Conservation (phyloP, 1,140 invertebrate genomes). For the Atta cephalotes region DNA sequence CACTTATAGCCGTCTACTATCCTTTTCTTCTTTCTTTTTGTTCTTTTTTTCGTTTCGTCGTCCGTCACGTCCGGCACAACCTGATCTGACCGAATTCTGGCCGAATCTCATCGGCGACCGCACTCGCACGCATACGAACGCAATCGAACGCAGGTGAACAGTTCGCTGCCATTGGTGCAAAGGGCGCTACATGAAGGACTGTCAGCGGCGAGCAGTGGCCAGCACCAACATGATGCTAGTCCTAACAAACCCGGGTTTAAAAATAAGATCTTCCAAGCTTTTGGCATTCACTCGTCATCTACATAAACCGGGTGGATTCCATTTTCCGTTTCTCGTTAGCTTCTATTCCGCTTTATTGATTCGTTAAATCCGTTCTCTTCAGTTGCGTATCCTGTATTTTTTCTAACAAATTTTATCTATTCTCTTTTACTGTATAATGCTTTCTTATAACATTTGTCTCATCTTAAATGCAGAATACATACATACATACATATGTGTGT, state of each 20-base stretch:
- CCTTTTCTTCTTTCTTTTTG: conserved; percentile 85
- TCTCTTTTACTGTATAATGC: not conserved
- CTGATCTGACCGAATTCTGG: conserved; percentile 72
- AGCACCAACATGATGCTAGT: conserved; percentile 82
- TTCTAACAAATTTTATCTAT: conserved; percentile 33
- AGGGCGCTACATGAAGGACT: conserved; percentile 84
- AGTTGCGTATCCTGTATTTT: conserved; percentile 54
- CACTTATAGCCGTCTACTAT: conserved; percentile 84
- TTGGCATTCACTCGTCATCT: conserved; percentile 83
- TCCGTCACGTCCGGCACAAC: conserved; percentile 56
- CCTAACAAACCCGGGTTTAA: conserved; percentile 86
- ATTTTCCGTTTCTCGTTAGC: conserved; percentile 62
- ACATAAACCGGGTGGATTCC: conserved; percentile 78
- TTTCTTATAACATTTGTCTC: not conserved
- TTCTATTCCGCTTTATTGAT: conserved; percentile 48
- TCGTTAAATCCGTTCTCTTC: conserved; percentile 49
- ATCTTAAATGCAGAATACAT: conserved; percentile 13
- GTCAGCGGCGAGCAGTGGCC: conserved; percentile 70
- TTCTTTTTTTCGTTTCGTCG: conserved; percentile 84
- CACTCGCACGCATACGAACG: conserved; percentile 42
- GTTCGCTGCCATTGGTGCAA: conserved; percentile 83
- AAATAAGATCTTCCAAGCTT: conserved; percentile 85
- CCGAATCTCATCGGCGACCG: conserved; percentile 77
- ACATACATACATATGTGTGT: not conserved
- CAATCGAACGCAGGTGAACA: conserved; percentile 79